These are phyloP conservation scores for Phalloptychus januarius DNA, from an alignment of 2,797 vertebrate species.

Conservation along the genomic window DNA sequence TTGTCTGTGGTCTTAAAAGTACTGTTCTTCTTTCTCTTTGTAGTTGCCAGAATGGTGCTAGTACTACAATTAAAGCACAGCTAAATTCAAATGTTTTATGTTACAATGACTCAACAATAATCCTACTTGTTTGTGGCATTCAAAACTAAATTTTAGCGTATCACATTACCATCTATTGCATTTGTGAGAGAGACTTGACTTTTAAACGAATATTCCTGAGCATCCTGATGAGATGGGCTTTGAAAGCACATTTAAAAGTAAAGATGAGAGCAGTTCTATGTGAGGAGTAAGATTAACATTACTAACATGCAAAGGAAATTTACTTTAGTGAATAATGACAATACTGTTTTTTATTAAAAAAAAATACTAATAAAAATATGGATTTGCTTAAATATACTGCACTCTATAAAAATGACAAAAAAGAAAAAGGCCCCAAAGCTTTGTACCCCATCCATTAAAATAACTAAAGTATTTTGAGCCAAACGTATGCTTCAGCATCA, in stretches of 20 bases:
- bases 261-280: slow-evolving; percentile 29
- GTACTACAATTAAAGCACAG: slow-evolving; percentile 48
- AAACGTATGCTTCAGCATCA: slow-evolving; percentile 3
- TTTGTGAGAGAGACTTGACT: slow-evolving; percentile 20
- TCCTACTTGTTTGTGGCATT: slow-evolving; percentile 13
- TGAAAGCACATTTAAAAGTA: background rate
- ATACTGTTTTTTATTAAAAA: slow-evolving; percentile 48
- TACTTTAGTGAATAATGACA: slow-evolving; percentile 39
- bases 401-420: slow-evolving; percentile 6
- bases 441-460: slow-evolving; percentile 47
- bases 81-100: slow-evolving; percentile 47
- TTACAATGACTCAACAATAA: slow-evolving; percentile 10
- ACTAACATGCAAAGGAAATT: slow-evolving; percentile 63
- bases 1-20: slow-evolving; percentile 26
- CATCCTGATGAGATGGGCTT: slow-evolving; percentile 42
- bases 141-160: slow-evolving; percentile 39
- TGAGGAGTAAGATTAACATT: slow-evolving; percentile 54
- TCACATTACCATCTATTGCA: slow-evolving; percentile 27
- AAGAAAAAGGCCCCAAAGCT: slow-evolving; percentile 37
- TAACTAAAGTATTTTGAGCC: slow-evolving; percentile 22
- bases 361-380: slow-evolving; percentile 23
- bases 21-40: slow-evolving; percentile 26
- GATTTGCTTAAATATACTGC: slow-evolving; percentile 46
- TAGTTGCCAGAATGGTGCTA: slow-evolving; percentile 20
- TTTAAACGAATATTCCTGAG: slow-evolving; percentile 59